Base-by-base conservation (phyloP, 2,113 vertebrate genomes). In the Proteles cristata region DNA sequence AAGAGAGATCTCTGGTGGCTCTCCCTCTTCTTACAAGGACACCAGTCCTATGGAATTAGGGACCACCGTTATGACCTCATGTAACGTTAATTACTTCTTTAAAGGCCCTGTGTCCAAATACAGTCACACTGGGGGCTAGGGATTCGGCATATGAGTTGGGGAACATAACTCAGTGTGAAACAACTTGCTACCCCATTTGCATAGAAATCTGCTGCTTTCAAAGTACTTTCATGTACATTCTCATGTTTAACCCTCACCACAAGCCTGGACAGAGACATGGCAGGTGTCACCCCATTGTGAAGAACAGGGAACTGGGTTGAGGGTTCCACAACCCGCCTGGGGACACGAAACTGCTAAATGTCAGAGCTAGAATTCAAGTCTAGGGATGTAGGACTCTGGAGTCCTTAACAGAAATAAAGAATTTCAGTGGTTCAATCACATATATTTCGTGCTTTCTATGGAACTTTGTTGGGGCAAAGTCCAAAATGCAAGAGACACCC, bases 351-450 rank as follows among this genome's bases (percentile, higher is more conserved):
- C 7, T 39, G 43, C 31, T 80, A 55, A 35, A 25, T 33, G 6
- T 33, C 17, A 43, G 69, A 80, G 55, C 39, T 35, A 68, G 74
- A 63, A 82, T n/a, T 83, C 76, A 77, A 76, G 81, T 25, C 50
- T 50, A 76, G 63, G 61, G 17, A 35, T 45, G 15, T 10, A 0
- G 35, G 33, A 33, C 45, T 90, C 81, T 6, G 3, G 19, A 28
- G 17, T 63, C 61, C 68, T 82, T 48, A 76, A 61, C 23, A 55
- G 68, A 93, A 88, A 53, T 53, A 58, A 91, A 88, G 48, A 61
- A 45, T 66, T 33, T 80, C 25, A 53, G 48, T 61, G n/a, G 48
- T 28, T 81, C n/a, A 16, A 25, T 87, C 5, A 10, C 26, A 43
- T 11, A 66, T 23, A n/a, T 58, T 58, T 74, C 69, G 23, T 31